A percentile compares a stretch with the other conserved stretches of the same genome.
Conservation (phyloP, 2,888 invertebrate species). For the Athalia cordata region DNA sequence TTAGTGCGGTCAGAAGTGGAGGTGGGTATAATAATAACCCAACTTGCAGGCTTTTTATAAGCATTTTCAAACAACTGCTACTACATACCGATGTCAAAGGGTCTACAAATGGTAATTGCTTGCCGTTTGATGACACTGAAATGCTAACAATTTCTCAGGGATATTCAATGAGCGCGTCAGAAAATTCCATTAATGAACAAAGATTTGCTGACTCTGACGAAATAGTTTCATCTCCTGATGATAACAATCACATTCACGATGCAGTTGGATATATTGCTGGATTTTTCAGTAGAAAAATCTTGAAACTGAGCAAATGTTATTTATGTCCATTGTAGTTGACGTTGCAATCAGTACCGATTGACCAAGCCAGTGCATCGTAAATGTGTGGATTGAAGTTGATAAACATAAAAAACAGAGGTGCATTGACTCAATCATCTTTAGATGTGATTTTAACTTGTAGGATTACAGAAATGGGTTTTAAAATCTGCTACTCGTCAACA, state of each 20-base stretch:
- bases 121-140: slow-evolving; percentile 47
- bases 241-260: slow-evolving; percentile 18
- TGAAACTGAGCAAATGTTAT: slow-evolving; percentile 46
- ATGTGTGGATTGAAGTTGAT: not conserved
- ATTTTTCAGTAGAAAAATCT: slow-evolving; percentile 45
- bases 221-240: slow-evolving; percentile 14
- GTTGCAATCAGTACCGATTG: slow-evolving; percentile 27
- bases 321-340: slow-evolving; percentile 34
- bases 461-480: slow-evolving; percentile 45
- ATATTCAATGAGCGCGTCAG: too few species aligned
- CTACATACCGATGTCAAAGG: slow-evolving; percentile 49
- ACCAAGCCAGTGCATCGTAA: not conserved
- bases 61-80: slow-evolving; percentile 51
- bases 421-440: slow-evolving; percentile 38
- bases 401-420: slow-evolving; percentile 47
- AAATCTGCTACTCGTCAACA: slow-evolving; percentile 37
- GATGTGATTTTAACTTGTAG: slow-evolving; percentile 49
- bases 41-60: slow-evolving; percentile 48
- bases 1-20: slow-evolving; percentile 49
- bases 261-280: slow-evolving; percentile 48
- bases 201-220: not conserved
- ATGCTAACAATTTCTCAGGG: slow-evolving; percentile 38
- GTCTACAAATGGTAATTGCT: slow-evolving; percentile 47
- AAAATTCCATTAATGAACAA: too few species aligned
- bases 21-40: slow-evolving; percentile 54